Base-by-base conservation (phyloP, 2,113 vertebrate species). In the Nothocercus nigrocapillus region DNA sequence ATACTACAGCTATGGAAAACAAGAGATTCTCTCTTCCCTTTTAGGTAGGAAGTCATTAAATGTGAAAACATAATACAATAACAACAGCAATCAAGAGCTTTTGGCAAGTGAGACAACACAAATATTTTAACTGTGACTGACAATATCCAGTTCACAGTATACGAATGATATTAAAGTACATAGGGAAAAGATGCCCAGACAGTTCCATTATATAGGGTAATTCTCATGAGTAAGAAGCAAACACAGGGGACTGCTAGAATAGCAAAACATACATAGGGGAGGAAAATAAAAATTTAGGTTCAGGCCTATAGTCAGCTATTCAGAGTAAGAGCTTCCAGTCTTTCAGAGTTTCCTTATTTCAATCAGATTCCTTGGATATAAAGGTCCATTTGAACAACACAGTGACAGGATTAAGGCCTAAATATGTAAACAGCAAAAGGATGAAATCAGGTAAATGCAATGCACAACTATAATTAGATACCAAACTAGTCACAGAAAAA, bases 271-370 rank as follows among this genome's bases (percentile, higher is more conserved):
- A 88, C 16, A 72, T 8, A 83, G 14, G 24, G 15, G 22, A 76
- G 78, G 2, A 0, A 79, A 92, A 69, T 0, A 54, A 13, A 94
- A 90, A 87, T 61, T 82, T 63, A 85, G 40, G 40, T 79, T 86
- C 62, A 82, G 54, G 93, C 90, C 94, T 88, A 79, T 45, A 92
- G 47, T 82, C 30, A 53, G 30, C 82, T 90, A 73, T 93, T 68
- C 85, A 54, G 47, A 47, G 79, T 17, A 82, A 69, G 54, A 86
- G 54, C 27, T 28, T 85, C 81, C 45, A 76, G 78, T 38, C 67
- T 69, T 63, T n/a, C 72, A 38, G 54, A 63, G 40, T 90, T 40
- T 34, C 40, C 42, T 5, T 14, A 73, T 66, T n/a, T 69, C 85
- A 11, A 0, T 13, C 64, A 68, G 53, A 62, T 13, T 56, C 42